A percentile compares a stretch with the other conserved stretches of the same genome.
phyloP scores from a whole-genome alignment of 2,797 vertebrate genomes.

The Ptychobarbus kaznakovi region DNA sequence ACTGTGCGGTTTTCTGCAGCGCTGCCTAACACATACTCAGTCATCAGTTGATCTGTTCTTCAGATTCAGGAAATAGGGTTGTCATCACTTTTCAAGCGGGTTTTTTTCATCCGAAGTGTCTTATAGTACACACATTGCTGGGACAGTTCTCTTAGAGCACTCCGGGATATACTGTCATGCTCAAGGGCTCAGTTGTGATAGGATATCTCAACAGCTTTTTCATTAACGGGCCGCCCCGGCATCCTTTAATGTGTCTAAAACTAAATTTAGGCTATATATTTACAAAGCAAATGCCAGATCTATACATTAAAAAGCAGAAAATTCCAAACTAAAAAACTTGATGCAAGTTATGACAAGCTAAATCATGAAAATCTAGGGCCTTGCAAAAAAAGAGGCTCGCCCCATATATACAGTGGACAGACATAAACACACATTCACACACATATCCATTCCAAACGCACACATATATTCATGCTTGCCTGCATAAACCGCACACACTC shows the following conservation, averaged over 20 bases:
- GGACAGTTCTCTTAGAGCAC: neutral
- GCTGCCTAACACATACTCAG: slow-evolving; percentile 64
- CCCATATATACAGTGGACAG: slow-evolving; percentile 58
- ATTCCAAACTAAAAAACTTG: slow-evolving; percentile 93
- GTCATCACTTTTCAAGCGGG: slow-evolving; percentile 1
- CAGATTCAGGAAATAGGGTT: neutral
- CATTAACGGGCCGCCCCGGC: slow-evolving; percentile 65
- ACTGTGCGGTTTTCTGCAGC: slow-evolving; percentile 70
- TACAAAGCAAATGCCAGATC: slow-evolving; percentile 95
- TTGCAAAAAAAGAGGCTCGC: slow-evolving; percentile 67
- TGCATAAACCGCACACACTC: slow-evolving; percentile 42
- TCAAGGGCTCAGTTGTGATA: neutral
- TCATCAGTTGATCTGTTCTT: slow-evolving; percentile 29
- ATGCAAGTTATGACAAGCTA: slow-evolving; percentile 99
- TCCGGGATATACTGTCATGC: neutral
- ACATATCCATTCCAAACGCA: slow-evolving; percentile 44
- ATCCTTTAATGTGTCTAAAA: slow-evolving; percentile 73
- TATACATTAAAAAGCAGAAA: slow-evolving; percentile 86
- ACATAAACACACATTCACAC: slow-evolving; percentile 69
- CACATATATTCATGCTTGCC: slow-evolving; percentile 39
- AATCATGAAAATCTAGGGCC: slow-evolving; percentile 86
- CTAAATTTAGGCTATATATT: slow-evolving; percentile 80
- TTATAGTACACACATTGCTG: neutral
- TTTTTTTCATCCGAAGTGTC: neutral
- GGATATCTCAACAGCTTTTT: slow-evolving; percentile 52